Conservation (phyloP, 2,888 invertebrate genomes). For the Dexiosoma caninum region DNA sequence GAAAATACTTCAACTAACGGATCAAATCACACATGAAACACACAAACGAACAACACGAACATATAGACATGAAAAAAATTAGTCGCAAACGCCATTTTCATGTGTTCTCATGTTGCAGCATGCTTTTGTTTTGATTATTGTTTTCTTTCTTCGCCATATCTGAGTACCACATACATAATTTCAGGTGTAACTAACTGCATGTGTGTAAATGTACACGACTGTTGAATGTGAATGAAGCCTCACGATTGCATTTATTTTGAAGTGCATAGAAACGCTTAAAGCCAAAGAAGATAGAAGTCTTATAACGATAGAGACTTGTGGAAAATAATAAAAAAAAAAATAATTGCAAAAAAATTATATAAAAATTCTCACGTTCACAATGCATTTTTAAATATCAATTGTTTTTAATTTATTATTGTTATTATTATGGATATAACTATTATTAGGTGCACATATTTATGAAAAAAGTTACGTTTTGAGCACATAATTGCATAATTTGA, state of each 20-base stretch:
- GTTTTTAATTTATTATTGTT: conserved; percentile 40
- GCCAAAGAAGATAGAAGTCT: neutral
- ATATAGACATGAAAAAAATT: neutral
- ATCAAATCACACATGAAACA: neutral
- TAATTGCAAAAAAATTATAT: conserved; percentile 32
- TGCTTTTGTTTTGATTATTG: no score
- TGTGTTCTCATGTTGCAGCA: neutral
- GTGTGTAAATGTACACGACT: conserved; percentile 7
- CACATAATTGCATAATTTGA: conserved; percentile 46
- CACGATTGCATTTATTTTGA: conserved; percentile 42
- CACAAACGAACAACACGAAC: neutral
- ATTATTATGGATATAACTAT: conserved; percentile 18
- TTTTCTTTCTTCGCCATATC: no score
- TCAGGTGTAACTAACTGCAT: neutral
- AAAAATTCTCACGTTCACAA: conserved; percentile 62
- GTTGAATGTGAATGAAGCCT: conserved; percentile 51
- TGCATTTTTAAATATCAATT: conserved; percentile 59
- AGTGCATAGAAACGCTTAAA: neutral
- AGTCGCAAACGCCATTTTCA: conserved; percentile 2
- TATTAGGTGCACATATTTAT: conserved; percentile 6
- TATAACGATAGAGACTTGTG: neutral
- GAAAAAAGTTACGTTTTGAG: neutral
- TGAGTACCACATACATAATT: neutral
- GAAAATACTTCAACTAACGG: conserved; percentile 23
- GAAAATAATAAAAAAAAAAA: conserved; percentile 23